Evolutionary conservation across 1,140 invertebrate genomes (phyloP), one percentile per base, ranked within the genome.

Genomic region (Centruroides vittatus): DNA sequence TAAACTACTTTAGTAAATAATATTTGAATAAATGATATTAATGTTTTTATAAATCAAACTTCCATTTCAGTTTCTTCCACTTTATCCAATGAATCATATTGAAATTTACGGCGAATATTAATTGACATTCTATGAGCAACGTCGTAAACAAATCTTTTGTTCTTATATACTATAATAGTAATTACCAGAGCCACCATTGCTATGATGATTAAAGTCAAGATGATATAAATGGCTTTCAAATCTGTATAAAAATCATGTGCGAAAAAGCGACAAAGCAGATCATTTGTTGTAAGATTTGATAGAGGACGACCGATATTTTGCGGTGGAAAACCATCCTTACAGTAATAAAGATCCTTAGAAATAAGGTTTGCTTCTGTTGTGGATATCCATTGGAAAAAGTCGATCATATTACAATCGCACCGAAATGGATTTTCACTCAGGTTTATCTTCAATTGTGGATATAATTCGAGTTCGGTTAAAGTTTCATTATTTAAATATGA

Each of bases 371-470:
- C 9, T 23, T 13, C 5, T 23, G 63, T 61, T 8, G 12, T 64
- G 8, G 46, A 7, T 55, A 86, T 70, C 85, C 85, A 88, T 47
- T 73, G 70, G 47, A 80, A 77, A 46, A 87, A 81, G 11, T 78
- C 74, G 60, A 78, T 76, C 5, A 85, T 72, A 51, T 78, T 76
- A 66, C 82, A 81, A 49, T 83, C 81, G 69, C 85, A 88, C 47
- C 73, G 71, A 23, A 88, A 82, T 6, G 83, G 83, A 76, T 88
- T 88, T 3, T 76, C 72, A 35, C 74, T 77, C 3, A 88, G 75
- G 67, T 88, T 84, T 0, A 88, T 73, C n/a, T 77, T 76, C 10
- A 87, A 70, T n/a, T 73, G 50, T 34, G 57, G 53, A 3, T 79
- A 74, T 49, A 85, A 70, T 65, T 86, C 85, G 12, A 88, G 73